Percentiles rank a stretch among this genome's conserved stretches.
phyloP scores from a whole-genome alignment of 2,888 invertebrate genomes.

The Pharmacophagus antenor region DNA sequence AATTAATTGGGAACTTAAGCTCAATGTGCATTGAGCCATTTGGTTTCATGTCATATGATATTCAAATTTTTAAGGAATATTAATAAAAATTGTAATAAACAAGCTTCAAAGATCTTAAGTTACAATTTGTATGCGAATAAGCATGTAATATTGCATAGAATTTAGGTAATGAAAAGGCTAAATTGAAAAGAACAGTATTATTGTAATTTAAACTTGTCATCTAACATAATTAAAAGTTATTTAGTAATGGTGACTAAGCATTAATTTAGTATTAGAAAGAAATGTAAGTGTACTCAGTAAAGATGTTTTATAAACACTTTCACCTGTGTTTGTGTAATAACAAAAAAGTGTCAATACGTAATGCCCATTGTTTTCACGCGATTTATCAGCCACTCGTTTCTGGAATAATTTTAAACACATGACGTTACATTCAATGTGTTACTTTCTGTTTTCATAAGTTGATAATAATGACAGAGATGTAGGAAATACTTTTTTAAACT shows the following conservation, averaged over 20 bases:
- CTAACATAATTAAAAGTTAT: background rate
- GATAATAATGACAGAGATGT: too few relatives aligned
- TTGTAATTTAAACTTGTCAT: background rate
- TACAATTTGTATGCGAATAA: too few relatives aligned
- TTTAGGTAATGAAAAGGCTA: background rate
- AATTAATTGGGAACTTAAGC: too few relatives aligned
- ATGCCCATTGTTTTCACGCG: constrained; percentile 20
- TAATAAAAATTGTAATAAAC: too few relatives aligned
- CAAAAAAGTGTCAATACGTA: constrained; percentile 22
- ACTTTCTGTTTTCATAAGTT: background rate
- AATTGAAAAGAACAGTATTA: background rate
- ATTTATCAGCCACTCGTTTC: constrained; percentile 7
- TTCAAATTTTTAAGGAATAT: too few relatives aligned
- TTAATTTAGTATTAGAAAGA: background rate
- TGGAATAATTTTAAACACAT: constrained; percentile 8
- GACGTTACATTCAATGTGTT: background rate
- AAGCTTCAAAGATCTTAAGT: too few relatives aligned
- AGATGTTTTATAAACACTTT: constrained; percentile 19
- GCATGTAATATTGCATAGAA: too few relatives aligned
- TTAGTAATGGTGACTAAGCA: background rate
- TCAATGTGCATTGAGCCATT: too few relatives aligned
- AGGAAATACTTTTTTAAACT: too few relatives aligned
- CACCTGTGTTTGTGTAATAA: constrained; percentile 13
- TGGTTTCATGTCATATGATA: too few relatives aligned
- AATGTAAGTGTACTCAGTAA: background rate